Conservation (phyloP, 2,888 invertebrate species). For the Cheilosia soror region DNA sequence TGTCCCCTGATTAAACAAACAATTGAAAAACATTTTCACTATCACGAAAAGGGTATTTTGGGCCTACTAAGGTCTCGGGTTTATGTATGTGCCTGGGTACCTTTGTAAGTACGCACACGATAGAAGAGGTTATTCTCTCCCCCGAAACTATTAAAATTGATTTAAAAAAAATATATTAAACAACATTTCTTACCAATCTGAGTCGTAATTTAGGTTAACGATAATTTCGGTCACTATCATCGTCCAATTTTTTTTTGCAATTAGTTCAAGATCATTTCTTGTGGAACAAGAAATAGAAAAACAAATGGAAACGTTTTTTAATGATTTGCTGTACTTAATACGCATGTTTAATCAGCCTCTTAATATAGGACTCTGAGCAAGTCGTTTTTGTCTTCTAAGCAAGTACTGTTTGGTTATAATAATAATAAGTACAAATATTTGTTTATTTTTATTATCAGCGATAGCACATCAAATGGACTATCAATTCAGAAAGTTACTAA, state of each 20-base stretch:
- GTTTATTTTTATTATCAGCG: conserved; percentile 36
- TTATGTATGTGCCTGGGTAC: conserved; percentile 4
- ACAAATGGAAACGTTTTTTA: conserved; percentile 5
- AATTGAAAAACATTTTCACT: conserved; percentile 1
- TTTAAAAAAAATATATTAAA: conserved; percentile 1
- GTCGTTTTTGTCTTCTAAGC: neutral
- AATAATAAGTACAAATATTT: conserved; percentile 11
- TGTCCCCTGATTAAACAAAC: neutral
- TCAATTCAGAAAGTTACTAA: neutral
- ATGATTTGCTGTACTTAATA: neutral
- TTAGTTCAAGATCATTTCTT: conserved; percentile 48
- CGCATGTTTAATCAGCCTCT: conserved; percentile 28
- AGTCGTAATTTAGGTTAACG: conserved; percentile 34
- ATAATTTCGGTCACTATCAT: conserved; percentile 6
- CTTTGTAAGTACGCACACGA: conserved; percentile 34
- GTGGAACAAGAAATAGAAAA: conserved; percentile 12
- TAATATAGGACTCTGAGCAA: conserved; percentile 26
- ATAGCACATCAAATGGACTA: conserved; percentile 15
- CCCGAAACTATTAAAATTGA: neutral
- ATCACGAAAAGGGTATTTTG: neutral
- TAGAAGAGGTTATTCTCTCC: conserved; percentile 33
- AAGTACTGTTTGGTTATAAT: conserved; percentile 10
- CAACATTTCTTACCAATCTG: conserved; percentile 7
- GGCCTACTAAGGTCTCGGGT: neutral
- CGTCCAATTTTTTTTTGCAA: conserved; percentile 28